Conservation (phyloP, 2,797 vertebrate species). For the Enteromius radiatus region DNA sequence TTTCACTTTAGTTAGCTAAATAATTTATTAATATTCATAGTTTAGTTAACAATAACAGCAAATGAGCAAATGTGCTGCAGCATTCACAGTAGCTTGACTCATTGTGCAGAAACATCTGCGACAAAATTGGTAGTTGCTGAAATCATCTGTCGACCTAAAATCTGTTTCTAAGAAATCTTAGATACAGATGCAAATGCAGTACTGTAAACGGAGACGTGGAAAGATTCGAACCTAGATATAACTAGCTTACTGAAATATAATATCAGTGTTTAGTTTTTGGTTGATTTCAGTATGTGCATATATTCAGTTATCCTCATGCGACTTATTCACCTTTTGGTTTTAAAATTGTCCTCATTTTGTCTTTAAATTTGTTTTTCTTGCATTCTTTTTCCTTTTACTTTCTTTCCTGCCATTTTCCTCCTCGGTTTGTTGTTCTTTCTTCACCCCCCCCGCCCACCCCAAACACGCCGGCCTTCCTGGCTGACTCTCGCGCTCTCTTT, state of each 20-base stretch:
- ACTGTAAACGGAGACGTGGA: neutral
- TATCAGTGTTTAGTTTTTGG: neutral
- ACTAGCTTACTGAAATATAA: neutral
- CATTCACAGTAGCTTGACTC: neutral
- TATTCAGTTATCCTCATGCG: neutral
- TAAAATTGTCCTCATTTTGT: slow-evolving; percentile 21
- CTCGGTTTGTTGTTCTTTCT: slow-evolving; percentile 54
- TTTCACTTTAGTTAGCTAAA: neutral
- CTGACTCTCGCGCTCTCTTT: slow-evolving; percentile 47
- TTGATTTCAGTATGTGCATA: neutral
- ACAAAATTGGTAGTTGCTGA: neutral
- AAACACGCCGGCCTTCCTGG: slow-evolving; percentile 57
- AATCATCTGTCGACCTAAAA: neutral
- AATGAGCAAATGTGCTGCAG: neutral
- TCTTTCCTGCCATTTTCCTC: slow-evolving; percentile 32
- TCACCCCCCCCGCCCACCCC: slow-evolving; percentile 5
- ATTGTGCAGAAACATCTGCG: neutral
- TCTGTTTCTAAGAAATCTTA: neutral
- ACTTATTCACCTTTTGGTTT: neutral
- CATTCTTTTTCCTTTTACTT: slow-evolving; percentile 30
- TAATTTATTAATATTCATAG: neutral
- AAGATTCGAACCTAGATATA: neutral
- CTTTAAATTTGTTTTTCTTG: neutral
- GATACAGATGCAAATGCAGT: neutral
- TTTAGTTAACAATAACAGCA: neutral